phyloP scores from a whole-genome alignment of 2,797 vertebrate genomes.

The Tolypeutes matacus region DNA sequence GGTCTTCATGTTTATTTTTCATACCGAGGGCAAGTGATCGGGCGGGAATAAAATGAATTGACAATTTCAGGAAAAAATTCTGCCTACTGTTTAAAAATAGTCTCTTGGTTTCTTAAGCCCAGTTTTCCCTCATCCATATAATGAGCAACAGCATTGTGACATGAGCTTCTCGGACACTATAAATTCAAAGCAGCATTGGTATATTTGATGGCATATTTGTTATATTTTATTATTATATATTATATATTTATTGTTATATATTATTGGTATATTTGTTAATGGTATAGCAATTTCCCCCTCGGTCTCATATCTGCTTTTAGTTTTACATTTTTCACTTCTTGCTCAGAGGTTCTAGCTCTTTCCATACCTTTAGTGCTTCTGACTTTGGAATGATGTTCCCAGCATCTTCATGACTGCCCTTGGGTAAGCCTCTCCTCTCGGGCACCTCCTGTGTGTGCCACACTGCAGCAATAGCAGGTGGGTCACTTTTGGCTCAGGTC shows the following conservation, averaged over 20 bases:
- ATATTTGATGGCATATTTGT: too few relatives aligned
- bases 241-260: too few relatives aligned
- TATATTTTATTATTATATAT: too few relatives aligned
- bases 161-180: not conserved
- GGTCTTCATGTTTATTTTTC: not conserved
- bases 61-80: not conserved
- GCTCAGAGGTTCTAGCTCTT: not conserved
- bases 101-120: not conserved
- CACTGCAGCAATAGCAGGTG: not conserved
- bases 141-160: not conserved
- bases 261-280: slow-evolving; percentile 1
- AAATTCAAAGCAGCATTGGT: not conserved
- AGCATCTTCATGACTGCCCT: not conserved
- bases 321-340: not conserved
- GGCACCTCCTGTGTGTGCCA: not conserved
- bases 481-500: not conserved
- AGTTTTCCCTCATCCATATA: not conserved
- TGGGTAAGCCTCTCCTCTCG: slow-evolving; percentile 26
- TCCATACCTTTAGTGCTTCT: not conserved
- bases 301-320: not conserved
- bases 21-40: not conserved
- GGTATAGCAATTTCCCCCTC: slow-evolving; percentile 5
- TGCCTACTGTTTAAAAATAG: not conserved
- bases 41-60: not conserved
- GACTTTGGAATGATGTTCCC: slow-evolving; percentile 39